Conservation (phyloP, 2,797 vertebrate genomes). For the Molothrus ater region DNA sequence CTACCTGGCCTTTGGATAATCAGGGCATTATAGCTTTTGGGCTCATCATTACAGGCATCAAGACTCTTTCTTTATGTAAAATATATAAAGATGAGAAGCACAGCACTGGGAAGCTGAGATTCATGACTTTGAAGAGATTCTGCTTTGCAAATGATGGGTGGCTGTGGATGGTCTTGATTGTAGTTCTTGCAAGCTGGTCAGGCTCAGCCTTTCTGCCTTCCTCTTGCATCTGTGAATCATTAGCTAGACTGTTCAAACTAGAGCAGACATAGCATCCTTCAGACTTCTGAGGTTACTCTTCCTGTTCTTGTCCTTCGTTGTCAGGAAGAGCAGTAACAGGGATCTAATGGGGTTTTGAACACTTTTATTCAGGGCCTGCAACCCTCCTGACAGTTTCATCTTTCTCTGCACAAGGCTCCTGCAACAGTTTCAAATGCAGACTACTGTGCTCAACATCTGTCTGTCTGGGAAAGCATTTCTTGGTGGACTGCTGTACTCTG, state of each 20-base stretch:
- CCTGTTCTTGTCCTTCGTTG: slow-evolving; percentile 32
- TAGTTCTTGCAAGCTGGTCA: slow-evolving; percentile 11
- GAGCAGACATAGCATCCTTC: slow-evolving; percentile 27
- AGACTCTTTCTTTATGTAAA: slow-evolving; percentile 13
- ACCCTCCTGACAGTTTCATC: background rate
- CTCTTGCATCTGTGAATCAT: background rate
- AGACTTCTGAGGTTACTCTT: slow-evolving; percentile 47
- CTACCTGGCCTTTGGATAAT: slow-evolving; percentile 14
- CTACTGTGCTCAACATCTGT: background rate
- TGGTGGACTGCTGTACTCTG: background rate
- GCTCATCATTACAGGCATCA: slow-evolving; percentile 24
- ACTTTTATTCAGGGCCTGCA: background rate
- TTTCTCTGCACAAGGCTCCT: background rate
- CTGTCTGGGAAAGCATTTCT: background rate
- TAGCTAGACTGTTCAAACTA: slow-evolving; percentile 31
- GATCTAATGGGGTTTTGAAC: slow-evolving; percentile 40
- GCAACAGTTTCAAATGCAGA: background rate
- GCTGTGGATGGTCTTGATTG: background rate
- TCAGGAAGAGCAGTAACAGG: slow-evolving; percentile 10
- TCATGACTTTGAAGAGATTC: background rate
- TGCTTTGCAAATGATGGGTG: slow-evolving; percentile 25
- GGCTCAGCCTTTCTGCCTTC: slow-evolving; percentile 30
- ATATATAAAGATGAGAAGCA: background rate
- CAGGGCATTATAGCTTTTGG: slow-evolving; percentile 11
- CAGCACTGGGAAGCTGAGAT: background rate